Base-by-base conservation (phyloP, 1,140 invertebrate species). In the Brachionus paranguensis region DNA sequence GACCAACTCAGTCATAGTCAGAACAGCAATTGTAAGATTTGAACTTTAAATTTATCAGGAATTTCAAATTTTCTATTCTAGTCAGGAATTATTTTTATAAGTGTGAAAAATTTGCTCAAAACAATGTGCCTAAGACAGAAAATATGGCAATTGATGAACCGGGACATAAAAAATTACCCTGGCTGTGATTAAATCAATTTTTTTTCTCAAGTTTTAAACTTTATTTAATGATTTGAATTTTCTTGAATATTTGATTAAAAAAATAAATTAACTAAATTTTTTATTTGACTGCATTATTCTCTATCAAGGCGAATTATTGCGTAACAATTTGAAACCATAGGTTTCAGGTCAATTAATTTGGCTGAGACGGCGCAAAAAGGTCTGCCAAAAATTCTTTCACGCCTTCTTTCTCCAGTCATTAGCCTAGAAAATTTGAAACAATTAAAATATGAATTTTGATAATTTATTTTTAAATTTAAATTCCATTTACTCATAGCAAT, bases 401-500 rank as follows among this genome's bases (percentile, higher is more conserved):
- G 55, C 60, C 45, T 81, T 64, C 78, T 27, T 11, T 81, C 78
- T 20, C 20, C 78, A 43, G 29, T 81, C 78, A 81, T 81, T 10
- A 81, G 12, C n/a, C 78, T 79, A 8, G 20, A 74, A 74, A 74
- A 68, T 7, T 12, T 33, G 65, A 64, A 33, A 70, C 41, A 12
- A 74, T 74, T 50, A 3, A 37, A 3, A 3, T 29, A 29, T 29
- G 3, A 29, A 37, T 37, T 81, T 81, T 17, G 14, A 20, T 41
- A 60, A 37, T 37, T 45, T 45, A 55, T 81, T 81, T 60, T 64
- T 20, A 37, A 47, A 17, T 74, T 74, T 33, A 12, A 12, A 14
- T 41, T 17, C 11, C 6, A 43, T 11, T 81, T 81, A 81, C 78
- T 81, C 78, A 27, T 81, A 81, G 43, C 78, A 60, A 68, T 81